Conservation (phyloP, 1,140 invertebrate species). For the Leptinotarsa defecta region DNA sequence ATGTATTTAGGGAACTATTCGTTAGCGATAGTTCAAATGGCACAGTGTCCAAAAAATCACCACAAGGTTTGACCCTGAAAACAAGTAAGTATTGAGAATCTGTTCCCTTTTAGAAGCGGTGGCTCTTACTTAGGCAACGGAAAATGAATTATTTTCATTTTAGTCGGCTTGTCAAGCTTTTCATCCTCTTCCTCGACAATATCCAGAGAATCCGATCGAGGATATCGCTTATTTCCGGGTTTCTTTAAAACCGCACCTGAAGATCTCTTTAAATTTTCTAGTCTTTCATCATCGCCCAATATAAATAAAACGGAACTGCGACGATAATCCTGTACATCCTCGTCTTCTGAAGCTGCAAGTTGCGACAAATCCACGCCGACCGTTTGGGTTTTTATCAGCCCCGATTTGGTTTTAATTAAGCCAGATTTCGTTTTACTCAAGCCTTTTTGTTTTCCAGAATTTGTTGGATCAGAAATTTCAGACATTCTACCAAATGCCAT, state of each 20-base stretch:
- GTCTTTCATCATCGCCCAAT: conserved; percentile 73
- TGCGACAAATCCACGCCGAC: neutral
- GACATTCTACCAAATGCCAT: neutral
- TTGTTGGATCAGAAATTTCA: neutral
- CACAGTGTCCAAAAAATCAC: conserved; percentile 37
- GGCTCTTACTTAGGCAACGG: conserved; percentile 62
- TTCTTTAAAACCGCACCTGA: neutral
- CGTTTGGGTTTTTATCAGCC: neutral
- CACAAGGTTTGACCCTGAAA: conserved; percentile 26
- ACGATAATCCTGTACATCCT: conserved; percentile 4
- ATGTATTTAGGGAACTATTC: conserved; percentile 66
- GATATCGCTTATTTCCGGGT: neutral
- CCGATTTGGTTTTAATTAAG: neutral
- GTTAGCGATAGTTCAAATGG: conserved; percentile 63
- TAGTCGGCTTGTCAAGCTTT: conserved; percentile 46
- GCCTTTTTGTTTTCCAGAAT: conserved; percentile 7
- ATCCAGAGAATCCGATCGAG: conserved; percentile 6
- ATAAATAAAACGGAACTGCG: conserved; percentile 70
- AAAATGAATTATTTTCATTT: conserved; percentile 64
- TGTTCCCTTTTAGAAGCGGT: neutral
- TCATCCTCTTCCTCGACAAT: neutral
- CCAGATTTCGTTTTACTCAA: conserved; percentile 7
- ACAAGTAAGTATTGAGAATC: neutral
- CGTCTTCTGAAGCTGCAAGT: neutral
- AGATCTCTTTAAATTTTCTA: conserved; percentile 62